phyloP scores from a whole-genome alignment of 1,140 invertebrate genomes.

The Tetragonula clypearis region DNA sequence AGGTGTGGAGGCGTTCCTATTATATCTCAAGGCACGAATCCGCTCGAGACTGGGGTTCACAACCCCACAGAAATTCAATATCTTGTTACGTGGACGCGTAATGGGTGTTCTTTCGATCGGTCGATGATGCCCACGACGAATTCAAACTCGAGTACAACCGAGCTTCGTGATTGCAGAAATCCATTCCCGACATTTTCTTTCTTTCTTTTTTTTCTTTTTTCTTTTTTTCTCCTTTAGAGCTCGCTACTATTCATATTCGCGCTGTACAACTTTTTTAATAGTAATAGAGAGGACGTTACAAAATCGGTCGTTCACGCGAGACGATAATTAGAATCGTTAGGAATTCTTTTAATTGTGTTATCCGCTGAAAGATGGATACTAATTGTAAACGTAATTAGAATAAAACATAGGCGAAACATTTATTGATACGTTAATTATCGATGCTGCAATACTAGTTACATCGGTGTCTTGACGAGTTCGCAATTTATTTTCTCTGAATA shows the following conservation, averaged over 20 bases:
- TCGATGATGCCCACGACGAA: conserved; percentile 21
- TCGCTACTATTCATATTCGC: not conserved
- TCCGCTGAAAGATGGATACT: not conserved
- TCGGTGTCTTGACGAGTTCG: not conserved
- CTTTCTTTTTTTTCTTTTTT: too few relatives aligned
- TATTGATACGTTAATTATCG: not conserved
- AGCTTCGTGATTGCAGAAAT: not conserved
- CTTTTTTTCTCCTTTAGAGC: not conserved
- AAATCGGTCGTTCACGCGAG: conserved; percentile 20
- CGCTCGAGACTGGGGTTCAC: conserved; percentile 37
- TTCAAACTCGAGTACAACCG: conserved; percentile 49
- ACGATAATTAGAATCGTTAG: conserved; percentile 20
- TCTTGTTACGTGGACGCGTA: conserved; percentile 62
- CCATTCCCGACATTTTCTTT: not conserved
- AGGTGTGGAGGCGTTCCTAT: conserved; percentile 64
- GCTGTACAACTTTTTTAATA: conserved; percentile 46
- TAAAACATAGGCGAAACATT: not conserved
- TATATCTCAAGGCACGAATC: conserved; percentile 66
- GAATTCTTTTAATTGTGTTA: conserved; percentile 20
- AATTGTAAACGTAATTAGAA: conserved; percentile 7
- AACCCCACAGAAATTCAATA: conserved; percentile 65
- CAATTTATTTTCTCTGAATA: conserved; percentile 8
- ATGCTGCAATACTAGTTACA: not conserved
- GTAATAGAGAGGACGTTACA: conserved; percentile 31
- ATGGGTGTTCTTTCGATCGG: conserved; percentile 55